Base-by-base conservation (phyloP, 2,888 invertebrate genomes). In the Morpho deidamia region DNA sequence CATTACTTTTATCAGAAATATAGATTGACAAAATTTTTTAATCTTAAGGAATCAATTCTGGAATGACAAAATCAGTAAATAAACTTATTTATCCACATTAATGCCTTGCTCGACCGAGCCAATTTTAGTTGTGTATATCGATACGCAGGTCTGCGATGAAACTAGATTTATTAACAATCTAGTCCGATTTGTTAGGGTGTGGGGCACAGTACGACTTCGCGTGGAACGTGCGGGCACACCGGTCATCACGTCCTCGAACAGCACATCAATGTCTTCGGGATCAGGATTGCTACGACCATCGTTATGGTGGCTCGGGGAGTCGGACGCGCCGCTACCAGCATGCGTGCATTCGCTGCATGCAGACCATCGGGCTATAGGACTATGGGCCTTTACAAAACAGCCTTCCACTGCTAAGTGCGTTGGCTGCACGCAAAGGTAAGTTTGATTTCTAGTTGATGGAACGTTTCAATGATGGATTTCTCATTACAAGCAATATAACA, bases 331-430 rank as follows among this genome's bases (percentile, higher is more conserved):
- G 0, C 78, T 95, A 23, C 92, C 94, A 11, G 96, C 95, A 0
- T 97, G 97, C 61, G 90, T 98, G 8, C 95, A 96, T 72, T 94
- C 95, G 62, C 86, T 98, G 1, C 90, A 92, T 60, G 85, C 95
- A 9, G 96, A 98, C 73, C 95, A 94, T 32, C 91, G 92, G 51
- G 93, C 93, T 0, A 82, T 98, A 40, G 98, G 98, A 0, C 88
- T 98, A 8, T 98, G 97, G 96, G 96, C 97, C 83, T 98, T 97
- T 74, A 80, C 91, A 0, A 86, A 91, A 1, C 94, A 93, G 49
- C 91, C 92, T 1, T 91, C 91, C 4, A 85, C 89, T 2, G 91
- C 92, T 3, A 91, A 91, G n/a, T 97, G 97, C 67, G 91, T 91
- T 14, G 95, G 95, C 0, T 96, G 96, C 62, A 92, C 93, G 44